Evolutionary conservation across 2,888 invertebrate species (phyloP), one percentile per base, ranked within the genome.

Genomic region (Dermolepida albohirtum): DNA sequence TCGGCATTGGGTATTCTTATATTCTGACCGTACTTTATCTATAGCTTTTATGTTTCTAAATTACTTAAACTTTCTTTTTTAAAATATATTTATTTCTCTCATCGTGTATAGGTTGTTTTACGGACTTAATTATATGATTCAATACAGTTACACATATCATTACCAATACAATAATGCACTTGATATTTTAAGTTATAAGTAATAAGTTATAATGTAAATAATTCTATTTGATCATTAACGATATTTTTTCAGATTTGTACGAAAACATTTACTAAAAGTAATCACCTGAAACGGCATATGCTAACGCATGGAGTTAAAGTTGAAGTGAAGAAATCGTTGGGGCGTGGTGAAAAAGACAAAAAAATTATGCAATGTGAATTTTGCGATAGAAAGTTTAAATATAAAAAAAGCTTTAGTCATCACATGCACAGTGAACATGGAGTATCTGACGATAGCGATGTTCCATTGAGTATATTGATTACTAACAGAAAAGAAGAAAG

Each of bases 341-440:
- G 50, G 27, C 49, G 34, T 2, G 39, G 12, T 29, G 39, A 65
- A 4, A 70, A 63, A 44, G 68, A 70, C 16, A 68, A 62, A 40
- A 69, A 65, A 29, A 62, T 80, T 40, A 81, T 83, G 80, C 81
- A 82, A 73, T 84, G 84, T 74, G 84, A 84, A 71, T 84, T 82
- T 73, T 84, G 84, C 72, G 84, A 84, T 74, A 77, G 84, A 54
- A 82, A 82, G 74, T 84, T 84, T 73, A 84, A 83, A 69, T 84
- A 84, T 70, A 78, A 77, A 65, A 84, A 84, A 72, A 84, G 83
- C 71, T 84, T 81, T 68, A 74, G 77, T 40, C 83, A 84, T 72
- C 84, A 84, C 69, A 82, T 84, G 81, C 79, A 80, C 69, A 76
- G 77, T 0, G 84, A 84, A 72, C 84, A 84, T 73, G 83, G 82